Percentiles rank a stretch among this genome's conserved stretches.
Evolutionary conservation across 2,797 vertebrate species (phyloP).

Genomic region (Melanotaenia nigrans): DNA sequence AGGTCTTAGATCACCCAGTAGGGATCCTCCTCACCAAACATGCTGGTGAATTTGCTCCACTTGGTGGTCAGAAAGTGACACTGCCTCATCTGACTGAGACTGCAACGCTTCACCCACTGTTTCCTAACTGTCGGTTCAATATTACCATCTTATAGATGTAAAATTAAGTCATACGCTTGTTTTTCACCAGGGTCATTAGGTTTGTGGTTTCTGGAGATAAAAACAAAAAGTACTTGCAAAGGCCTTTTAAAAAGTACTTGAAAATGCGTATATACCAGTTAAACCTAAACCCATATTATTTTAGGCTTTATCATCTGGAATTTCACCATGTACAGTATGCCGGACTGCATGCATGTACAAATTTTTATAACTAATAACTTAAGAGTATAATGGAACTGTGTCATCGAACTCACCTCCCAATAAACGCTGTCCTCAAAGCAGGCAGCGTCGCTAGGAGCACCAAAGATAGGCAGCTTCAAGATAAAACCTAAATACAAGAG

Average conservation of each 20-base stretch:
- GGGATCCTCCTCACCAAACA: neutral
- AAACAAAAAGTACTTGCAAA: neutral
- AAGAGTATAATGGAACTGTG: no score
- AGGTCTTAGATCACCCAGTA: slow-evolving; percentile 29
- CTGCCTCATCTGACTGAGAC: neutral
- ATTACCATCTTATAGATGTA: slow-evolving; percentile 15
- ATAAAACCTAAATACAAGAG: slow-evolving; percentile 80
- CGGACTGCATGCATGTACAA: neutral
- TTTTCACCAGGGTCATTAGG: neutral
- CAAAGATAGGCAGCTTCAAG: slow-evolving; percentile 82
- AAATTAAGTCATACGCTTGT: neutral
- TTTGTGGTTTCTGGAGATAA: neutral
- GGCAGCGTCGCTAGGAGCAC: slow-evolving; percentile 74
- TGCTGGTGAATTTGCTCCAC: slow-evolving; percentile 18
- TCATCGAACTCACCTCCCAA: slow-evolving; percentile 85
- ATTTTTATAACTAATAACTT: neutral
- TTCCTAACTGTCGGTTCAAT: neutral
- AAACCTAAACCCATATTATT: neutral
- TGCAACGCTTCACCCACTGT: fast-evolving
- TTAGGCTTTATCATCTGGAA: neutral
- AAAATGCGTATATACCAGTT: no score
- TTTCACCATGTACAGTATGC: fast-evolving
- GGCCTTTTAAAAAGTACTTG: neutral
- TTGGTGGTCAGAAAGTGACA: slow-evolving; percentile 30
- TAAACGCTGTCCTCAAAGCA: slow-evolving; percentile 84